These are phyloP conservation scores for Triplophysa dalaica DNA, from an alignment of 2,113 vertebrate genomes.

Conservation along the genomic window DNA sequence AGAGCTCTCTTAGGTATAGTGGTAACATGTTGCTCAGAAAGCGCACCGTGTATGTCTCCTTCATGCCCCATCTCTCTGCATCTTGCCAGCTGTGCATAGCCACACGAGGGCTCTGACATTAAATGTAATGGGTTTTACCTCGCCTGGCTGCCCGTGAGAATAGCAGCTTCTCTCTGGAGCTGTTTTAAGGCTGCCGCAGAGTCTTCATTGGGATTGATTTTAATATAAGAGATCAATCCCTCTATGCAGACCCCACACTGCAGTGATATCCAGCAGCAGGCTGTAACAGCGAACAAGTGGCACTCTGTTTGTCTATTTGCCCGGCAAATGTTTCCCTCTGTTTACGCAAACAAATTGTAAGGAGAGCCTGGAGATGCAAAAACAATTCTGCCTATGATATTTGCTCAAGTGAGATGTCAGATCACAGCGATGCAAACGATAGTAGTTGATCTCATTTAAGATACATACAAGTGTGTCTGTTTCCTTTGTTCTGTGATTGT, in stretches of 20 bases:
- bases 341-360: neutral
- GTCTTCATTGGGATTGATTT: neutral
- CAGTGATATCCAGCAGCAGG: neutral
- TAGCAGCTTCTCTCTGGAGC: slow-evolving; percentile 4
- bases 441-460: neutral
- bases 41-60: neutral
- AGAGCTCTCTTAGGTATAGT: neutral
- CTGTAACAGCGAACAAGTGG: neutral
- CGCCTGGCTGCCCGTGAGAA: neutral
- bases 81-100: neutral
- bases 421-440: neutral
- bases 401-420: neutral
- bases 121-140: slow-evolving; percentile 23
- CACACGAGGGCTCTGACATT: neutral
- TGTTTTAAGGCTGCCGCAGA: slow-evolving; percentile 26
- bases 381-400: neutral
- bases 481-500: neutral
- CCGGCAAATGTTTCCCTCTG: neutral
- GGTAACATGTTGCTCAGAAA: neutral
- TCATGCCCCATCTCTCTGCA: slow-evolving; percentile 26
- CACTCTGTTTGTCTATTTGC: neutral
- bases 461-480: too few species aligned
- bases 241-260: slow-evolving; percentile 29
- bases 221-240: slow-evolving; percentile 41
- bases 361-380: neutral